Base-by-base conservation (phyloP, 92 coral and sea anemone species). In the Siderastrea radians region DNA sequence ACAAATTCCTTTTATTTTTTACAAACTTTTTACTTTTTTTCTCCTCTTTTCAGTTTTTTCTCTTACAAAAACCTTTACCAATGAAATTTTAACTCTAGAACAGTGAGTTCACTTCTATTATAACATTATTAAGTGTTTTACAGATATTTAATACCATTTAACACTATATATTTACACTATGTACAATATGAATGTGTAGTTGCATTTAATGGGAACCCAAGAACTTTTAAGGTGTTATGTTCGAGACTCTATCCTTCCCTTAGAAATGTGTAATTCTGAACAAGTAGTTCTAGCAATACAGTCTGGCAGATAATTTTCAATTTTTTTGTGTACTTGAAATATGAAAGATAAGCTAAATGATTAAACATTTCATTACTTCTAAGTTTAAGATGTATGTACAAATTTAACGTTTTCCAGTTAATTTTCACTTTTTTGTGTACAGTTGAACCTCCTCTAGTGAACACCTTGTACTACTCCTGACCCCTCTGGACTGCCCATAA, bases 61-160 rank as follows among this genome's bases (percentile, higher is more conserved):
- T 60, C 74, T 87, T 87, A 53, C 78, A 82, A 87, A 88, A 70
- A 26, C 38, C 38, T 26, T 26, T 26, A 26, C 38, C 38, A 26
- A 26, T 44, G 84, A 68, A 87, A 88, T 44, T 2, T 38, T 59
- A 13, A 59, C 63, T 59, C 63, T 59, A 59, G 48, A 67, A 67
- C 38, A 67, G 38, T 67, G 68, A 1, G 48, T 26, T n/a, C n/a
- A 44, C 11, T 49, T 58, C 19, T 57, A 43, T 38, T 43, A 59
- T 4, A 38, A 61, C 14, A 12, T n/a, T 19, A 7, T 52, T 51
- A 50, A 9, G n/a, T 7, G 17, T 61, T 61, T 7, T 50, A 46
- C 49, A 2, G 12, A 67, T 67, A 44, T 67, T 67, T 26, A 47
- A 16, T 52, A 51, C 59, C 46, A n/a, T 53, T 4, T 11, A 49